phyloP scores from a whole-genome alignment of 1,140 invertebrate species.

The Lasioglossum albipes region DNA sequence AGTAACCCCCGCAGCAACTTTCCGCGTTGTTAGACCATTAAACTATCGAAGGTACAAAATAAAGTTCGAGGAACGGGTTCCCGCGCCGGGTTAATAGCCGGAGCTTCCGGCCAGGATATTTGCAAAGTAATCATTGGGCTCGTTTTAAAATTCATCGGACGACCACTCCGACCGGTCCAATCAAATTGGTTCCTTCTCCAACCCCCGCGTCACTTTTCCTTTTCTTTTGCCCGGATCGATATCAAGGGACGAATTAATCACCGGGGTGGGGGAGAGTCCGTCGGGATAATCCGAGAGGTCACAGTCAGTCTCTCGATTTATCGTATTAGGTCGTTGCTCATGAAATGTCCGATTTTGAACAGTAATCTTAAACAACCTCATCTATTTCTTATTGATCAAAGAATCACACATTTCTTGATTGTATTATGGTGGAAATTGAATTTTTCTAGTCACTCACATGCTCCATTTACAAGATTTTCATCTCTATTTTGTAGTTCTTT shows the following conservation, averaged over 20 bases:
- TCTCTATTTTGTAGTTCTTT: too few species aligned
- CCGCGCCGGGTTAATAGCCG: background rate
- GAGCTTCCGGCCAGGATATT: background rate
- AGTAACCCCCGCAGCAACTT: background rate
- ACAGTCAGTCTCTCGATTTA: background rate
- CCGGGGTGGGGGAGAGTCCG: background rate
- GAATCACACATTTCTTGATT: too few species aligned
- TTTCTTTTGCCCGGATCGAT: background rate
- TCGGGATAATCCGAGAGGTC: background rate
- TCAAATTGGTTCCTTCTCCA: background rate
- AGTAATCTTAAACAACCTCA: too few species aligned
- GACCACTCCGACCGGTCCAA: slow-evolving; percentile 1
- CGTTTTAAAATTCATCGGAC: slow-evolving; percentile 5
- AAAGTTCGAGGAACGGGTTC: background rate
- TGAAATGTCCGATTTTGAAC: too few species aligned
- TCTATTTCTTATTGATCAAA: too few species aligned
- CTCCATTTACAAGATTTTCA: too few species aligned
- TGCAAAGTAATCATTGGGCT: background rate
- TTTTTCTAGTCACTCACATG: too few species aligned
- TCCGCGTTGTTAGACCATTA: background rate
- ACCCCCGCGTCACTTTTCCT: background rate
- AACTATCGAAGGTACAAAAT: background rate
- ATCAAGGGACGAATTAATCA: slow-evolving; percentile 38
- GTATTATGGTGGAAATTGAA: too few species aligned
- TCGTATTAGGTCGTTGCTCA: background rate